phyloP scores from a whole-genome alignment of 2,113 vertebrate species.

The Xiphophorus couchianus region DNA sequence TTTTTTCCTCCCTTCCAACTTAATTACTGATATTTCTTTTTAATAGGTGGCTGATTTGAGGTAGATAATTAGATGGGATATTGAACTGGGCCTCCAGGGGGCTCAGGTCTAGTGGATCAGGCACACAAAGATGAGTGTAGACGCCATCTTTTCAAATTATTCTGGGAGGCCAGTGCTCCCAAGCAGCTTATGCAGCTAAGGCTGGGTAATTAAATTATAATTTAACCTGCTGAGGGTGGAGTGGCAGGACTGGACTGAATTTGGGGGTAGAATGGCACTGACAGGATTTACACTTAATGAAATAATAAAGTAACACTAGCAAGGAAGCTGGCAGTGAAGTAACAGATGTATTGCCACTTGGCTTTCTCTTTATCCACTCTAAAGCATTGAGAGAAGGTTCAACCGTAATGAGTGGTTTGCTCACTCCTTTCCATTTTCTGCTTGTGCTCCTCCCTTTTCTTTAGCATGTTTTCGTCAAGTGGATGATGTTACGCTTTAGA shows the following conservation, averaged over 20 bases:
- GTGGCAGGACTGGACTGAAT: slow-evolving; percentile 85
- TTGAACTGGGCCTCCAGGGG: slow-evolving; percentile 80
- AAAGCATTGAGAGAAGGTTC: slow-evolving; percentile 44
- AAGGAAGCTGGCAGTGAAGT: slow-evolving; percentile 81
- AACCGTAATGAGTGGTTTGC: slow-evolving; percentile 46
- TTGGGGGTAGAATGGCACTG: slow-evolving; percentile 72
- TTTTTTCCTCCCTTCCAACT: slow-evolving; percentile 64
- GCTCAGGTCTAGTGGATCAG: slow-evolving; percentile 72
- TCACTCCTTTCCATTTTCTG: background rate
- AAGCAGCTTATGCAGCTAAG: slow-evolving; percentile 96
- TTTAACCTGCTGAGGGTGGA: slow-evolving; percentile 93
- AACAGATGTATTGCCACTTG: slow-evolving; percentile 52
- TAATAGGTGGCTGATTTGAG: slow-evolving; percentile 79
- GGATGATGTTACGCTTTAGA: slow-evolving; percentile 14
- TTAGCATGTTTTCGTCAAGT: slow-evolving; percentile 19
- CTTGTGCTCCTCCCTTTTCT: slow-evolving; percentile 25
- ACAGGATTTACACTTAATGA: slow-evolving; percentile 94
- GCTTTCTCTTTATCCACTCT: slow-evolving; percentile 65
- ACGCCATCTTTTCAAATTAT: slow-evolving; percentile 98
- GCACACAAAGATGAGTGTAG: slow-evolving; percentile 87
- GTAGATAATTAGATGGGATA: slow-evolving; percentile 82
- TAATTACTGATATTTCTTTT: slow-evolving; percentile 82
- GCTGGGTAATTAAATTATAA: slow-evolving; percentile 99
- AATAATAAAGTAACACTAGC: slow-evolving; percentile 92
- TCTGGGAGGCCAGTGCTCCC: slow-evolving; percentile 92